Evolutionary conservation across 2,113 vertebrate genomes (phyloP).

Genomic region (Galeopterus variegatus): DNA sequence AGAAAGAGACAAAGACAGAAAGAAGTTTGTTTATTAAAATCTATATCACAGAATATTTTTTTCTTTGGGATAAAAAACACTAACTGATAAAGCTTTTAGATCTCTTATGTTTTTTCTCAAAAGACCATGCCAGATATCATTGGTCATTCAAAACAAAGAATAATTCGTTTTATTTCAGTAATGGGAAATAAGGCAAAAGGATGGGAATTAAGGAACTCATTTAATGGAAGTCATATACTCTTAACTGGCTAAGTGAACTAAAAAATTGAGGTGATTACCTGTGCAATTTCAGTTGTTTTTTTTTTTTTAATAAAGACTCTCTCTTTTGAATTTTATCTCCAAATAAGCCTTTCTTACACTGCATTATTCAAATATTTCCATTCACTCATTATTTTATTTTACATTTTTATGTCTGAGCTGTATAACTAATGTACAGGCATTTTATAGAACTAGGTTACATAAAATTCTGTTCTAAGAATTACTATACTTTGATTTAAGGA

Average conservation of each 20-base stretch:
- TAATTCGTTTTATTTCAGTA: slow-evolving; percentile 22
- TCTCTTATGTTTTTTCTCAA: not conserved
- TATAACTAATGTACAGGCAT: not conserved
- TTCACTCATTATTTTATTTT: slow-evolving; percentile 45
- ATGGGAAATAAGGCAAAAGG: not conserved
- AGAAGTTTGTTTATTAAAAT: not conserved
- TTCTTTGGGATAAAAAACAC: not conserved
- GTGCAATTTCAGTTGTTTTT: not conserved
- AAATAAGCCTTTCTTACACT: not conserved
- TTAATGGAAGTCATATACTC: not conserved
- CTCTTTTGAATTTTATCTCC: not conserved
- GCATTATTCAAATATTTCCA: not conserved
- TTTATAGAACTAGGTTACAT: slow-evolving; percentile 7
- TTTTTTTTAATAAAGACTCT: not conserved
- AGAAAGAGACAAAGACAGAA: too few species aligned
- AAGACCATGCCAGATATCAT: not conserved
- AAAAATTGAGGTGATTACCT: not conserved
- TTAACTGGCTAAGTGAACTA: slow-evolving; percentile 35
- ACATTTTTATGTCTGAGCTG: not conserved
- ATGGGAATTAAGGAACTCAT: not conserved
- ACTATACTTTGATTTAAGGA: not conserved
- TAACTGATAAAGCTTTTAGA: not conserved
- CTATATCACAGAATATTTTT: not conserved
- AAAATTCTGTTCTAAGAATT: slow-evolving; percentile 12
- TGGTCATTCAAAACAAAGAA: not conserved